Percentiles rank a stretch among this genome's conserved stretches.
Conservation (phyloP, 2,888 invertebrate species). For the Pachliopta kotzebuea region DNA sequence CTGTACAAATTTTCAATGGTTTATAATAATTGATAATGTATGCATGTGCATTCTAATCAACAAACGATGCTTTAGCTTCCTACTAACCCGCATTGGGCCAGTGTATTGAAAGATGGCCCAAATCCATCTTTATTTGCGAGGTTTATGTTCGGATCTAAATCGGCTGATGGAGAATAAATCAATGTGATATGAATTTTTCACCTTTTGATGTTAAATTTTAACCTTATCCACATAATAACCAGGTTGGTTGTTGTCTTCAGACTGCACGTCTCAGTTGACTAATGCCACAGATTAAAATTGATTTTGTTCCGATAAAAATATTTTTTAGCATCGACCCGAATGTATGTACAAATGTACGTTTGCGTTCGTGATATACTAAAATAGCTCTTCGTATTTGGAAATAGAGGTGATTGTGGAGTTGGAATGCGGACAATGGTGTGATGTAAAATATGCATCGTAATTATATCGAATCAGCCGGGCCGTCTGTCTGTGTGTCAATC, state of each 20-base stretch:
- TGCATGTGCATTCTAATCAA: too few relatives aligned
- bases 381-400: background rate
- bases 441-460: conserved; percentile 75
- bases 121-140: too few relatives aligned
- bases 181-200: too few relatives aligned
- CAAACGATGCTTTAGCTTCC: background rate
- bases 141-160: too few relatives aligned
- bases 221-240: conserved; percentile 4
- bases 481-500: conserved; percentile 72
- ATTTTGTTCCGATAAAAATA: conserved; percentile 19
- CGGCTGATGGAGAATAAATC: too few relatives aligned
- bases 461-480: conserved; percentile 71
- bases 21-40: too few relatives aligned
- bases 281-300: conserved; percentile 14
- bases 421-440: conserved; percentile 33
- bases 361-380: conserved; percentile 3
- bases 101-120: too few relatives aligned
- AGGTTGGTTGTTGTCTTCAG: background rate
- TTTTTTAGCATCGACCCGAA: conserved; percentile 8
- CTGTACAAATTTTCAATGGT: too few relatives aligned
- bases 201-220: conserved; percentile 11
- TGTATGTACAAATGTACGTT: conserved; percentile 3
- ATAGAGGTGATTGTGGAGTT: background rate
- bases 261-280: conserved; percentile 1
- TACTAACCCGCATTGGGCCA: too few relatives aligned